Evolutionary conservation across 2,113 vertebrate species (phyloP).

Genomic region (Chitala chitala): DNA sequence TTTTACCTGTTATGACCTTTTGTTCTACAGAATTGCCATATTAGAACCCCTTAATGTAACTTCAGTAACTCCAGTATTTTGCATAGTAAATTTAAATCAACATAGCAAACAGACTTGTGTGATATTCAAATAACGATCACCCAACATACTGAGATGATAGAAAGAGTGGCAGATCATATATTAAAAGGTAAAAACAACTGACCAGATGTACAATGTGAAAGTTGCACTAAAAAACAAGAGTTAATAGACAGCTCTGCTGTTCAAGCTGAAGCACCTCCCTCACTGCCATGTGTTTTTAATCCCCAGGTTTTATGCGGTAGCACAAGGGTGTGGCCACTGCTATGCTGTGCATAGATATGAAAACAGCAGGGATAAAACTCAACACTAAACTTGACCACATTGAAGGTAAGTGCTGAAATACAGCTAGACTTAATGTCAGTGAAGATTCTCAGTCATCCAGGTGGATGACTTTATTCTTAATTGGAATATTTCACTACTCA

Average conservation of each 20-base stretch:
- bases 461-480: no score
- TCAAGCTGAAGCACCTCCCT: no score
- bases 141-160: not conserved
- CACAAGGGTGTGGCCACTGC: no score
- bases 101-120: not conserved
- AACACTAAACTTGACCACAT: not conserved
- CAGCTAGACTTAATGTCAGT: no score
- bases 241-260: no score
- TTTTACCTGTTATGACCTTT: no score
- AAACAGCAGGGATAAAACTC: not conserved
- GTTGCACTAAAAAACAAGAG: not conserved
- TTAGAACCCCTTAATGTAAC: not conserved
- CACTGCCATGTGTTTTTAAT: no score
- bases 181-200: not conserved
- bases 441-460: no score
- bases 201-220: not conserved
- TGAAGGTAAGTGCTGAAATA: not conserved
- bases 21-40: not conserved
- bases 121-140: slow-evolving; percentile 6
- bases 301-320: no score
- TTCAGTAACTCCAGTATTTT: slow-evolving; percentile 12
- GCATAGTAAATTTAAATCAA: not conserved
- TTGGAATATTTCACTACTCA: no score
- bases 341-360: not conserved
- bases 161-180: not conserved